Evolutionary conservation across 2,888 invertebrate genomes (phyloP).

Genomic region (Drosophila greeni): DNA sequence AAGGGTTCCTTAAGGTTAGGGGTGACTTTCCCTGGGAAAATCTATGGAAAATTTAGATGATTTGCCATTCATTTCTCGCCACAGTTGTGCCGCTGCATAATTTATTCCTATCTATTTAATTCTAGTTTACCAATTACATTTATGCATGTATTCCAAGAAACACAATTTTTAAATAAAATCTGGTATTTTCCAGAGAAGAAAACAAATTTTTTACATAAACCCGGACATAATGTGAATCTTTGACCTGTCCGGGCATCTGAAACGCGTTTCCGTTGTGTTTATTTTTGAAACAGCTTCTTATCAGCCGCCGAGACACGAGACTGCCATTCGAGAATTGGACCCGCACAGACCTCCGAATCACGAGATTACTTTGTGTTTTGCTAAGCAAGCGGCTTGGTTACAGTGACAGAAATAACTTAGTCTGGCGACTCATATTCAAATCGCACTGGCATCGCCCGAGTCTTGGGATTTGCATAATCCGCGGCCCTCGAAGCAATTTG

Average conservation of each 20-base stretch:
- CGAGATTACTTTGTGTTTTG: slow-evolving; percentile 27
- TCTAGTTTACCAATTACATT: slow-evolving; percentile 5
- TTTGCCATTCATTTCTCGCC: not conserved
- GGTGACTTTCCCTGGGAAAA: slow-evolving; percentile 9
- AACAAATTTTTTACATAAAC: slow-evolving; percentile 10
- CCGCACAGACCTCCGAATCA: slow-evolving; percentile 15
- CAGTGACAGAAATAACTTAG: slow-evolving; percentile 4
- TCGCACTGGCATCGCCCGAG: not conserved
- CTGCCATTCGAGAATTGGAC: slow-evolving; percentile 17
- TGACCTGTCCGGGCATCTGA: not conserved
- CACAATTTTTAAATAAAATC: slow-evolving; percentile 31
- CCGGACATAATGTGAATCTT: slow-evolving; percentile 16
- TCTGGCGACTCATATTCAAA: not conserved
- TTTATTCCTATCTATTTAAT: slow-evolving; percentile 22
- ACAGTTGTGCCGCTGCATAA: slow-evolving; percentile 17
- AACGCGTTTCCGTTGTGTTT: slow-evolving; percentile 41
- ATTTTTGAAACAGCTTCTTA: slow-evolving; percentile 23
- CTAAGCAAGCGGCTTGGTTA: not conserved
- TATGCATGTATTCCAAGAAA: slow-evolving; percentile 26
- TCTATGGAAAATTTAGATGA: not conserved
- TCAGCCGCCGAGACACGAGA: slow-evolving; percentile 37
- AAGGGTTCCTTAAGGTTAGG: slow-evolving; percentile 5
- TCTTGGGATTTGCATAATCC: slow-evolving; percentile 13
- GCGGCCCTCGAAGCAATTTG: not conserved
- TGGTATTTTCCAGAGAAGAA: slow-evolving; percentile 21